Conservation (phyloP, 1,140 invertebrate species). For the Pseudomyrmex concolor region DNA sequence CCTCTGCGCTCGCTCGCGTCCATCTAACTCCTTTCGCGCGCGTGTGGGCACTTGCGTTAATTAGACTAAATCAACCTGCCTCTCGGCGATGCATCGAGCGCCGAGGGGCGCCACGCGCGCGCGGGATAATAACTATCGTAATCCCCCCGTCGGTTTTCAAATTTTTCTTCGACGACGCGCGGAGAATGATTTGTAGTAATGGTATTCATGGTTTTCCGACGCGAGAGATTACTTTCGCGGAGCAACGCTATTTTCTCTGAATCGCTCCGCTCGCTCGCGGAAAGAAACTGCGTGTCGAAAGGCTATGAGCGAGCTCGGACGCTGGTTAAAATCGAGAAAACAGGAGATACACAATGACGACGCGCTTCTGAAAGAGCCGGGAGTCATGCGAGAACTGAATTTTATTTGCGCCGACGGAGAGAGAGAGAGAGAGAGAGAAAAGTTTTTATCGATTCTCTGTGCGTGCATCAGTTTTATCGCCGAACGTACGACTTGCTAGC, state of each 20-base stretch:
- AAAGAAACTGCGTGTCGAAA: conserved; percentile 36
- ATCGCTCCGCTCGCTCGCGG: neutral
- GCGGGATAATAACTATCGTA: neutral
- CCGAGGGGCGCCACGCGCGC: conserved; percentile 6
- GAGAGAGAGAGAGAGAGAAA: too few species aligned
- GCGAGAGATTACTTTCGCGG: neutral
- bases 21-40: conserved; percentile 32
- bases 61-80: conserved; percentile 66
- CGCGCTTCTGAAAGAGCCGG: neutral
- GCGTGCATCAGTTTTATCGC: too few species aligned
- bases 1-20: conserved; percentile 58
- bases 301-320: neutral
- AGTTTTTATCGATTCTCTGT: too few species aligned
- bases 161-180: neutral
- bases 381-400: conserved; percentile 30
- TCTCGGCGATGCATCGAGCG: conserved; percentile 1
- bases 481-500: too few species aligned
- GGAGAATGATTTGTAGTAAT: neutral
- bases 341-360: neutral
- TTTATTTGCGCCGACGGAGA: neutral
- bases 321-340: conserved; percentile 40
- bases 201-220: neutral
- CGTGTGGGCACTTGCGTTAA: conserved; percentile 47
- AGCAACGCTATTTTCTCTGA: conserved; percentile 24
- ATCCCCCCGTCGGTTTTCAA: neutral